Conservation (phyloP, 2,113 vertebrate genomes). For the Megaceryle torquata region DNA sequence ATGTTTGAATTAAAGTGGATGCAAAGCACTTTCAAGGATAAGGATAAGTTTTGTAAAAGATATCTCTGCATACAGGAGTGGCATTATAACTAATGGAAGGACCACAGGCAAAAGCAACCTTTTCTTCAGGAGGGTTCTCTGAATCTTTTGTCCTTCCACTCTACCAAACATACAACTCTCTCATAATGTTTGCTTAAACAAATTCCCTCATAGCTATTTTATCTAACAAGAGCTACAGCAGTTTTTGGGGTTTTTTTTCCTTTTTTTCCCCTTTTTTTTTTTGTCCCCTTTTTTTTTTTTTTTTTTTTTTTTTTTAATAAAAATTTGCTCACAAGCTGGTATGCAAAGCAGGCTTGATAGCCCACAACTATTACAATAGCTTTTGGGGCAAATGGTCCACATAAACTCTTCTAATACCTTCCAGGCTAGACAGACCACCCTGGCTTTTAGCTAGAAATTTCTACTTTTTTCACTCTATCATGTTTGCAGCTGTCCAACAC, state of each 20-base stretch:
- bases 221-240: background rate
- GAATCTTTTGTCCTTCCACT: background rate
- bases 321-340: background rate
- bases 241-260: accelerated
- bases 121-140: background rate
- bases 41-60: background rate
- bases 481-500: background rate
- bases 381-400: background rate
- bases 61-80: background rate
- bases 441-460: background rate
- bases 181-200: background rate
- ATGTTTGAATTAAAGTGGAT: background rate
- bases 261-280: background rate
- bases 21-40: background rate
- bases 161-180: background rate
- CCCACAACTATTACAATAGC: background rate
- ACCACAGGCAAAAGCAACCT: background rate
- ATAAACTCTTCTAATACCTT: background rate
- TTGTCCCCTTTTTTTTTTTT: background rate
- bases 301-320: background rate
- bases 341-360: background rate
- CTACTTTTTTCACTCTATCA: background rate
- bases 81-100: background rate
- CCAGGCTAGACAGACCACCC: background rate
- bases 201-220: background rate